Conservation (phyloP, 2,888 invertebrate genomes). For the Clivina fossor region DNA sequence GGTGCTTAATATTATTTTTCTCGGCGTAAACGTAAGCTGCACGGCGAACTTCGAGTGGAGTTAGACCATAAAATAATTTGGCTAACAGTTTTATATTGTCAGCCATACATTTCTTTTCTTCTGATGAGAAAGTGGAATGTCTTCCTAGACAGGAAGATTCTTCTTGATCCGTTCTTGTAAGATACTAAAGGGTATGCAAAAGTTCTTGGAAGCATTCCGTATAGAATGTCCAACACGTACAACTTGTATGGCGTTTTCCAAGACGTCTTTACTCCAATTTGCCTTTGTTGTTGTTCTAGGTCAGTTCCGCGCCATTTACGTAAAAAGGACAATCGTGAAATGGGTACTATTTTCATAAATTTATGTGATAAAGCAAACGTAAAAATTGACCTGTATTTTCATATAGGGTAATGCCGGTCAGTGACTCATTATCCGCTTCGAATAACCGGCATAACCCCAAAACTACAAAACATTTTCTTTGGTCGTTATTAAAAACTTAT, state of each 20-base stretch:
- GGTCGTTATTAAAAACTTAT: slow-evolving; percentile 15
- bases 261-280: slow-evolving; percentile 28
- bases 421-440: slow-evolving; percentile 31
- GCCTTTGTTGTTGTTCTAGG: slow-evolving; percentile 28
- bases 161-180: slow-evolving; percentile 34
- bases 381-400: slow-evolving; percentile 2
- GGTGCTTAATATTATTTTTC: slow-evolving; percentile 15
- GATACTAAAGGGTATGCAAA: slow-evolving; percentile 31
- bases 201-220: slow-evolving; percentile 30
- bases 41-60: slow-evolving; percentile 32
- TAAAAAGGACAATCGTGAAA: slow-evolving; percentile 18
- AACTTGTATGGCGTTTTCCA: slow-evolving; percentile 29
- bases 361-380: background rate
- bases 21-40: slow-evolving; percentile 33
- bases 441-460: slow-evolving; percentile 27
- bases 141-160: slow-evolving; percentile 28
- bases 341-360: slow-evolving; percentile 7
- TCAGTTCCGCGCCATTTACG: slow-evolving; percentile 22
- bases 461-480: slow-evolving; percentile 6
- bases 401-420: slow-evolving; percentile 31
- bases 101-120: slow-evolving; percentile 3
- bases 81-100: slow-evolving; percentile 29
- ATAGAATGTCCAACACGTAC: slow-evolving; percentile 27
- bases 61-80: slow-evolving; percentile 35
- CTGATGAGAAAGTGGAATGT: slow-evolving; percentile 32